Evolutionary conservation across 2,797 vertebrate genomes (phyloP).

Genomic region (Molossus alvarezi): DNA sequence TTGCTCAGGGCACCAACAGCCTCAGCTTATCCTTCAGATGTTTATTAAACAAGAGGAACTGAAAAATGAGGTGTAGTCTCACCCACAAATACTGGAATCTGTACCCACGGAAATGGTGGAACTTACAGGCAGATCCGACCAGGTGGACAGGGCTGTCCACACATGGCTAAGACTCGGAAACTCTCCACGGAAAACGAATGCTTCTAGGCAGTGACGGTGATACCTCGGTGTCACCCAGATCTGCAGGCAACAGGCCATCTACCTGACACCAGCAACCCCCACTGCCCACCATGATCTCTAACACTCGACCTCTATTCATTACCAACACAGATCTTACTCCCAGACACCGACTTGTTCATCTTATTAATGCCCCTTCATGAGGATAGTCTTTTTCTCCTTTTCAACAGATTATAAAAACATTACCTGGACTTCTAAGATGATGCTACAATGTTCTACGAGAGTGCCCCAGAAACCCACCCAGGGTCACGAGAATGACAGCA

Average conservation of each 20-base stretch:
- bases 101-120: neutral
- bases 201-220: neutral
- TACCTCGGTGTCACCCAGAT: neutral
- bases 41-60: constrained; percentile 64
- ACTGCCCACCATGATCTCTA: too few species aligned
- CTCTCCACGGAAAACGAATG: constrained; percentile 5
- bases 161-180: neutral
- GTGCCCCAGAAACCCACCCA: constrained; percentile 63
- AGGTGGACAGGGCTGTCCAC: neutral
- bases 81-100: neutral
- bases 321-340: neutral
- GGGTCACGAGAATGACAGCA: constrained; percentile 38
- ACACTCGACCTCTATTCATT: too few species aligned
- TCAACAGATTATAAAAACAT: constrained; percentile 70
- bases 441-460: constrained; percentile 83
- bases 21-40: constrained; percentile 69
- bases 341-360: constrained; percentile 69
- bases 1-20: constrained; percentile 77
- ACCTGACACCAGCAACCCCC: too few species aligned
- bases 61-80: constrained; percentile 73
- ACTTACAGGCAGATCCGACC: neutral
- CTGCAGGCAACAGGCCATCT: too few species aligned
- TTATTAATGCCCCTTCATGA: constrained; percentile 85
- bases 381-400: constrained; percentile 69
- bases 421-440: constrained; percentile 68